phyloP scores from a whole-genome alignment of 2,797 vertebrate species.

The Podarcis lilfordi region DNA sequence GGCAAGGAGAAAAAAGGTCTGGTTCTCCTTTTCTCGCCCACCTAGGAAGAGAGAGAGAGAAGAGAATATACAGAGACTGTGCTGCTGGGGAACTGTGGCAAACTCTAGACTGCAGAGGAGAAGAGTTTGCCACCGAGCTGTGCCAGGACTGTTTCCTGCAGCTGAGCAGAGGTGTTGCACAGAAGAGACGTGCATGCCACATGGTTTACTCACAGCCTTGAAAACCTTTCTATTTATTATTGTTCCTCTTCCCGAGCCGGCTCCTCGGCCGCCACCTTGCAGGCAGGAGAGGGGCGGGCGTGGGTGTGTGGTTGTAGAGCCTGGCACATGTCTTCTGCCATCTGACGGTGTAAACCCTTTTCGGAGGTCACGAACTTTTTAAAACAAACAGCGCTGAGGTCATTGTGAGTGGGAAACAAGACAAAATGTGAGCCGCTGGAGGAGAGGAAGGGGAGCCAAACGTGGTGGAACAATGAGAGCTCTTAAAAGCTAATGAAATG shows the following conservation, averaged over 20 bases:
- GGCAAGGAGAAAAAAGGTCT: no score
- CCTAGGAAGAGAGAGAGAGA: neutral
- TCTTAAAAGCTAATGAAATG: slow-evolving; percentile 34
- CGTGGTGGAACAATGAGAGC: slow-evolving; percentile 37
- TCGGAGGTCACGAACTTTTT: slow-evolving; percentile 76
- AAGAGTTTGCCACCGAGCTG: fast-evolving
- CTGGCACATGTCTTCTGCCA: slow-evolving; percentile 39
- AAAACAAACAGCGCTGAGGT: slow-evolving; percentile 76
- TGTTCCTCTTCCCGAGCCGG: slow-evolving; percentile 54
- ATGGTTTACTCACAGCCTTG: no score
- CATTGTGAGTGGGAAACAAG: slow-evolving; percentile 67
- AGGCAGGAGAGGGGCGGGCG: no score
- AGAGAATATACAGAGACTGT: neutral
- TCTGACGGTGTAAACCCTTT: slow-evolving; percentile 53
- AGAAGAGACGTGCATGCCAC: neutral
- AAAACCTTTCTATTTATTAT: neutral
- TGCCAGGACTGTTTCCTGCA: slow-evolving; percentile 2
- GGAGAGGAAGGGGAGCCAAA: slow-evolving; percentile 49
- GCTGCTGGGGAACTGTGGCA: neutral
- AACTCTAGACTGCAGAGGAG: neutral
- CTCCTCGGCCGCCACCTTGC: neutral
- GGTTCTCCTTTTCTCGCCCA: no score
- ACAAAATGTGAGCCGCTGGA: slow-evolving; percentile 46
- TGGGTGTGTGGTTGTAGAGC: neutral
- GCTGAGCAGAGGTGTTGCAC: fast-evolving